A percentile compares a stretch with the other conserved stretches of the same genome.
Conservation (phyloP, 2,888 invertebrate genomes). For the Herminia tarsipennalis region DNA sequence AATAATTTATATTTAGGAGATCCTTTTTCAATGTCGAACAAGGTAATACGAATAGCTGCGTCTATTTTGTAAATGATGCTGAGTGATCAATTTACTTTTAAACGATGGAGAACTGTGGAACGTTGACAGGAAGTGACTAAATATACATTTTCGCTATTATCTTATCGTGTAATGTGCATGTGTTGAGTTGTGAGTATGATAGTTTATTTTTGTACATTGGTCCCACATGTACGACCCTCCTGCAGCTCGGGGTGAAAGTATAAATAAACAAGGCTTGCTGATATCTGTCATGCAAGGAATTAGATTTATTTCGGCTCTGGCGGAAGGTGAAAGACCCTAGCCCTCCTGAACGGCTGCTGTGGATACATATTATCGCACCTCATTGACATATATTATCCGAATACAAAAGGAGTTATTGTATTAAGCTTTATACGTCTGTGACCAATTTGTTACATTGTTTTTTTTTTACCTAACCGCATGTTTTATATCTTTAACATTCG, state of each 20-base stretch:
- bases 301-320: constrained; percentile 82
- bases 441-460: too few relatives aligned
- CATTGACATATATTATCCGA: constrained; percentile 19
- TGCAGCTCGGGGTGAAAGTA: constrained; percentile 73
- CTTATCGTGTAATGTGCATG: constrained; percentile 42
- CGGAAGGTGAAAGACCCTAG: constrained; percentile 79
- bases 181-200: constrained; percentile 71
- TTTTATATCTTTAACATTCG: too few relatives aligned
- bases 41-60: constrained; percentile 51
- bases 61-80: constrained; percentile 42
- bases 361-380: constrained; percentile 29
- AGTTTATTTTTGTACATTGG: constrained; percentile 78
- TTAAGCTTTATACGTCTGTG: constrained; percentile 12
- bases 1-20: constrained; percentile 64
- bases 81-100: constrained; percentile 33
- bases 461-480: too few relatives aligned
- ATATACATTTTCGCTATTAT: constrained; percentile 36
- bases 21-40: constrained; percentile 69
- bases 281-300: constrained; percentile 84
- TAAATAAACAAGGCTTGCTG: constrained; percentile 85
- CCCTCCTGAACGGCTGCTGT: constrained; percentile 57
- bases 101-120: constrained; percentile 31
- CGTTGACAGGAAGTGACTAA: constrained; percentile 34
- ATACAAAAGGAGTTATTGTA: constrained; percentile 13
- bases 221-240: constrained; percentile 76